phyloP scores from a whole-genome alignment of 2,888 invertebrate species.

The Drosophila affinis region DNA sequence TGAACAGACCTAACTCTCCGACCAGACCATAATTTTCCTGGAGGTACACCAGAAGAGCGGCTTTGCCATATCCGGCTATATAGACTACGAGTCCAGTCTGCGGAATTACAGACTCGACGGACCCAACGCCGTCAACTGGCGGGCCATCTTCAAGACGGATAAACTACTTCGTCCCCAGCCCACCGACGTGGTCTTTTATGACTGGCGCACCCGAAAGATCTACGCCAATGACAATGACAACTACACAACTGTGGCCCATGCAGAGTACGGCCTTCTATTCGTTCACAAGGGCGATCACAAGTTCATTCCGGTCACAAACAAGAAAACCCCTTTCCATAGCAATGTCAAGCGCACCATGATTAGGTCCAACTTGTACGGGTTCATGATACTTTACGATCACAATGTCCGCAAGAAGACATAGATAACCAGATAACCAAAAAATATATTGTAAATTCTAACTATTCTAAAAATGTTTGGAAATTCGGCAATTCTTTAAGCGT shows the following conservation, averaged over 20 bases:
- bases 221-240: conserved; percentile 45
- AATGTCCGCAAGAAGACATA: conserved; percentile 49
- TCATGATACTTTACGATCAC: conserved; percentile 53
- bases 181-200: conserved; percentile 51
- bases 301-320: conserved; percentile 45
- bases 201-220: conserved; percentile 50
- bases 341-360: conserved; percentile 50
- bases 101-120: conserved; percentile 5
- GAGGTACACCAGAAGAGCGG: conserved; percentile 50
- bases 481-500: too few species aligned
- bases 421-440: too few species aligned
- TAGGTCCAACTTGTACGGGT: conserved; percentile 45
- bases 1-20: not conserved
- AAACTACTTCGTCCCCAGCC: conserved; percentile 41
- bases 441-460: not conserved
- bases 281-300: conserved; percentile 57
- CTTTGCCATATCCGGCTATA: conserved; percentile 61
- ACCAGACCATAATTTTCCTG: conserved; percentile 57
- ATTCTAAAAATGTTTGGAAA: not conserved
- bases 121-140: conserved; percentile 45
- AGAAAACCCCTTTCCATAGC: not conserved
- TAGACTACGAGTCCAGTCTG: conserved; percentile 57
- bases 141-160: conserved; percentile 48
- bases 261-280: conserved; percentile 34
- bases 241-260: conserved; percentile 33